Evolutionary conservation across 92 coral and sea anemone species (phyloP), one percentile per base, ranked within the genome.

Genomic region (Siderastrea siderea): DNA sequence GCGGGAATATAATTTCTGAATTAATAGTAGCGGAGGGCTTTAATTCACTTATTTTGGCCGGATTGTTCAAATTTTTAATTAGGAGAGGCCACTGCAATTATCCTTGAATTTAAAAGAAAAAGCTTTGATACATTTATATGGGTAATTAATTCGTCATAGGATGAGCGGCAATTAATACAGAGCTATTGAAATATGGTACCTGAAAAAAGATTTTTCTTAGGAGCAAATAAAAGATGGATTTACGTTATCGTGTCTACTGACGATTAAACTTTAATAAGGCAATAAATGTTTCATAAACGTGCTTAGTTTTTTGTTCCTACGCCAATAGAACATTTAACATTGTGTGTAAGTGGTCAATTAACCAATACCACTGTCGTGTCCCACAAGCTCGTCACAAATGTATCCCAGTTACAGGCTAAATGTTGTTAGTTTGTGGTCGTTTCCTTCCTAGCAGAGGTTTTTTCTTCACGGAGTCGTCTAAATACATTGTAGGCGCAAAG

Each of bases 191-290:
- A 26, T 26, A 26, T 26, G 38, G 0, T 26, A 26, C 0, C 38
- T 26, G 38, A 26, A 26, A 26, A 26, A 26, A 0, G 38, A 26
- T 26, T 26, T 26, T 26, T 61, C 66, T 13, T 2, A 13, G 3
- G 13, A 77, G 66, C 5, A 4, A 43, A 43, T 15, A 44, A 60
- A 77, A 79, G 2, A 43, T 17, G 6, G 50, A 44, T 57, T 75
- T 12, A 38, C 47, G 11, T 3, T 8, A 58, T 15, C 16, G 48
- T 46, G 64, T 59, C 12, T 19, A 17, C 16, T 19, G 59, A 13
- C 74, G 16, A 79, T 79, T 50, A 79, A 79, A 49, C 12, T 64
- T 79, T 79, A 79, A 79, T 64, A 47, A 3, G 17, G n/a, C 1
- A 15, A 79, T 65, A 3, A 79, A 65, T 65, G 57, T 79, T 79